Conservation (phyloP, 2,797 vertebrate species). For the Oophaga sylvatica region DNA sequence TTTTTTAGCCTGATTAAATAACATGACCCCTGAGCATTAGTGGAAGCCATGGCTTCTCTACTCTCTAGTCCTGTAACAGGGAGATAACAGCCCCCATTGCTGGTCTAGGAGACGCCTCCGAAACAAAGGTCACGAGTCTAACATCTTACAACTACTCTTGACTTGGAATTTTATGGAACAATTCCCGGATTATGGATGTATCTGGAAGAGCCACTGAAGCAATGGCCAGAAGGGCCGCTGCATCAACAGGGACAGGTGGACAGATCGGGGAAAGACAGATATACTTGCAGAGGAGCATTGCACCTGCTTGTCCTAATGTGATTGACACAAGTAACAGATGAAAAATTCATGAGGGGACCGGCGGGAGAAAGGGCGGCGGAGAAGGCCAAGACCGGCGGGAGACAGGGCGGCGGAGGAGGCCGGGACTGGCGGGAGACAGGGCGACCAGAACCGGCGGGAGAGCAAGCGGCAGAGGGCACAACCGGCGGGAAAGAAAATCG, state of each 20-base stretch:
- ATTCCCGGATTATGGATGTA: not conserved
- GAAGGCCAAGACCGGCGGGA: no score
- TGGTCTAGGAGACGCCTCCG: not conserved
- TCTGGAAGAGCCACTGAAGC: not conserved
- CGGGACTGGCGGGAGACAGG: no score
- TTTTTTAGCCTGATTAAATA: not conserved
- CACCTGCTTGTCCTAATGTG: not conserved
- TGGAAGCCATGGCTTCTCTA: not conserved
- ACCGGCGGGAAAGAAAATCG: no score
- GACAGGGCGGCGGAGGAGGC: no score
- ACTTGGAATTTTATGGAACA: not conserved
- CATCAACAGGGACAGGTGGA: not conserved
- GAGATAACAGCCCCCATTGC: no score
- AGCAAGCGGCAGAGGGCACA: no score
- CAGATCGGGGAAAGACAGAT: not conserved
- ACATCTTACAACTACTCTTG: not conserved
- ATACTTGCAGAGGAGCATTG: not conserved
- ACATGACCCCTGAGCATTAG: not conserved
- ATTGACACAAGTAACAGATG: constrained; percentile 44
- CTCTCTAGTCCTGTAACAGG: not conserved
- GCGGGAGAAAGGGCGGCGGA: no score
- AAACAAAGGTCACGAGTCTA: not conserved
- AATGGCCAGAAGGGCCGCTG: not conserved
- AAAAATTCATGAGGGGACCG: constrained; percentile 8
- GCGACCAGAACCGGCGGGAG: no score